Conservation (phyloP, 1,140 invertebrate genomes). For the Lycorma delicatula region DNA sequence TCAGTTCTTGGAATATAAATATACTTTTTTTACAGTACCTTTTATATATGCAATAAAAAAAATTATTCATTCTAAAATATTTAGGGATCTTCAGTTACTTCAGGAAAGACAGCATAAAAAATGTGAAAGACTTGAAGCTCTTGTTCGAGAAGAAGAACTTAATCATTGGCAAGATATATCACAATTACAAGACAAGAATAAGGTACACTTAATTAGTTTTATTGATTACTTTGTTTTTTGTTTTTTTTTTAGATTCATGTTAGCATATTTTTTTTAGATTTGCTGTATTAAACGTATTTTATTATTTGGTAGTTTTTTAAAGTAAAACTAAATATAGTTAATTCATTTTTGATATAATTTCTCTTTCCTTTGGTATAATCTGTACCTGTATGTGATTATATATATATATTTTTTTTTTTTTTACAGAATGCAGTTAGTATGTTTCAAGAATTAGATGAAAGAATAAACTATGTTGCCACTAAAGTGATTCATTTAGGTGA, state of each 20-base stretch:
- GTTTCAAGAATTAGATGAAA: slow-evolving; percentile 88
- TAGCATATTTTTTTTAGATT: too few relatives aligned
- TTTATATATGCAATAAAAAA: too few relatives aligned
- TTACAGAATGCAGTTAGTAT: slow-evolving; percentile 68
- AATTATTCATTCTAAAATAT: slow-evolving; percentile 21
- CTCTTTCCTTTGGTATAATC: not conserved
- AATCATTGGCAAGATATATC: slow-evolving; percentile 70
- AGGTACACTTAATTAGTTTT: slow-evolving; percentile 38
- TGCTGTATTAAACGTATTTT: too few relatives aligned
- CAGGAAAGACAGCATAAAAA: slow-evolving; percentile 80
- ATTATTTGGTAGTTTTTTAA: not conserved
- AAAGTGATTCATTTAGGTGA: slow-evolving; percentile 97
- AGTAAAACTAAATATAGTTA: not conserved
- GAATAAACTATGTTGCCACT: slow-evolving; percentile 93
- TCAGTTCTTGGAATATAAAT: too few relatives aligned
- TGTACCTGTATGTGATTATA: slow-evolving; percentile 15
- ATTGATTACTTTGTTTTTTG: slow-evolving; percentile 11
- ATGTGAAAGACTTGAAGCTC: slow-evolving; percentile 74
- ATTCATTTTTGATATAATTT: not conserved
- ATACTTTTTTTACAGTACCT: too few relatives aligned
- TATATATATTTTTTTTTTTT: slow-evolving; percentile 13
- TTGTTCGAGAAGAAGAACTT: slow-evolving; percentile 79
- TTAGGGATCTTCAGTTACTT: slow-evolving; percentile 59
- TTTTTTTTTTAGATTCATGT: too few relatives aligned
- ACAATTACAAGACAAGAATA: slow-evolving; percentile 80